Conservation (phyloP, 2,113 vertebrate species). For the Poicephalus gulielmi region DNA sequence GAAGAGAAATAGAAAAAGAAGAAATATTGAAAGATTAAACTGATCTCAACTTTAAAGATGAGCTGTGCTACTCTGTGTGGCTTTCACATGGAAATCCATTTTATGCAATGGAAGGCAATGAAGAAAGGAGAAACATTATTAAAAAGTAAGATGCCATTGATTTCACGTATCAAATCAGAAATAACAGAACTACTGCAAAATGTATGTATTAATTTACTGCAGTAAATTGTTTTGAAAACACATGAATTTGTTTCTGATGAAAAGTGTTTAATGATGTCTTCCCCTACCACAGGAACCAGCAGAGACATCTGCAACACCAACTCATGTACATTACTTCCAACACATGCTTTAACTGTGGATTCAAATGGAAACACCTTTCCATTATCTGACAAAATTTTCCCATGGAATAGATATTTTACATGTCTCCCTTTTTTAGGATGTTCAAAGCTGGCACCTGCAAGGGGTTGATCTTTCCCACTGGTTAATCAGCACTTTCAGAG, state of each 20-base stretch:
- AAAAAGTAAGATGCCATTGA: background rate
- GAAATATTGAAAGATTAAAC: background rate
- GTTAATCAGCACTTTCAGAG: background rate
- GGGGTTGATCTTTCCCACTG: background rate
- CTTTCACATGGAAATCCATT: background rate
- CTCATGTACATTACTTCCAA: rapidly evolving
- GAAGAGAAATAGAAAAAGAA: background rate
- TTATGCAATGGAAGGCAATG: background rate
- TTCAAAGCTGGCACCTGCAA: background rate
- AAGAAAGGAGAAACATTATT: background rate
- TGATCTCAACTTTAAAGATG: background rate
- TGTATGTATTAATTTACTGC: background rate
- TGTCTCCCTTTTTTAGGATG: background rate
- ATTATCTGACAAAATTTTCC: background rate
- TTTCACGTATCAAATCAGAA: background rate
- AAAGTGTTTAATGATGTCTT: background rate
- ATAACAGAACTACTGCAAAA: background rate
- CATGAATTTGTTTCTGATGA: background rate
- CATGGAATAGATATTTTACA: background rate
- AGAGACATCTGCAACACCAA: background rate
- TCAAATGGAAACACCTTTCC: background rate
- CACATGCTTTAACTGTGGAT: background rate
- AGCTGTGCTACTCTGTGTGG: background rate
- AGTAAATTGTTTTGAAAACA: background rate
- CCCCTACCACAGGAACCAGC: background rate